phyloP scores from a whole-genome alignment of 2,888 invertebrate species.

The Cacoxenus indagator region DNA sequence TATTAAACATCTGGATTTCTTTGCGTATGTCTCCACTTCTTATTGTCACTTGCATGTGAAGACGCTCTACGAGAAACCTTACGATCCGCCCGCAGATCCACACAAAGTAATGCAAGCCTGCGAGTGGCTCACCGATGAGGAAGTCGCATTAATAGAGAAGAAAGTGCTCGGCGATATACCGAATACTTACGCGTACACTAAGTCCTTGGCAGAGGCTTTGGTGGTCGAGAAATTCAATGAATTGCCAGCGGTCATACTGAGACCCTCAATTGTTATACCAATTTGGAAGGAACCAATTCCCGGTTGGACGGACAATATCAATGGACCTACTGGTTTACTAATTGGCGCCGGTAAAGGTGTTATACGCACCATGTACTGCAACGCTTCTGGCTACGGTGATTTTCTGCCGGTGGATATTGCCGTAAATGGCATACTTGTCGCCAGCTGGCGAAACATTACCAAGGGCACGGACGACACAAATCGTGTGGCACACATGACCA shows the following conservation, averaged over 20 bases:
- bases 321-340: slow-evolving; percentile 89
- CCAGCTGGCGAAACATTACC: slow-evolving; percentile 63
- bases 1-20: slow-evolving; percentile 81
- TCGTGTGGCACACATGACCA: slow-evolving; percentile 81
- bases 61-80: slow-evolving; percentile 86
- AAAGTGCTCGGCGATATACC: slow-evolving; percentile 73
- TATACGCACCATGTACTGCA: slow-evolving; percentile 89
- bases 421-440: slow-evolving; percentile 76
- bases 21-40: slow-evolving; percentile 84
- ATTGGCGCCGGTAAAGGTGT: slow-evolving; percentile 90
- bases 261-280: slow-evolving; percentile 93
- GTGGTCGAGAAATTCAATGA: slow-evolving; percentile 83
- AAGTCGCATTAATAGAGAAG: slow-evolving; percentile 76
- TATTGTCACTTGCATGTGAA: slow-evolving; percentile 91
- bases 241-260: slow-evolving; percentile 83
- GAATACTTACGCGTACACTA: slow-evolving; percentile 81
- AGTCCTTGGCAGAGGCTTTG: slow-evolving; percentile 88
- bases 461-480: slow-evolving; percentile 51
- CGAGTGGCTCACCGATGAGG: slow-evolving; percentile 84
- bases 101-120: slow-evolving; percentile 81
- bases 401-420: slow-evolving; percentile 86
- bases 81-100: slow-evolving; percentile 85
- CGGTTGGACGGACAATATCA: slow-evolving; percentile 94
- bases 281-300: slow-evolving; percentile 87
- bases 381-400: slow-evolving; percentile 83